Evolutionary conservation across 2,113 vertebrate genomes (phyloP), one percentile per base, ranked within the genome.

Genomic region (Erythrolamprus reginae): DNA sequence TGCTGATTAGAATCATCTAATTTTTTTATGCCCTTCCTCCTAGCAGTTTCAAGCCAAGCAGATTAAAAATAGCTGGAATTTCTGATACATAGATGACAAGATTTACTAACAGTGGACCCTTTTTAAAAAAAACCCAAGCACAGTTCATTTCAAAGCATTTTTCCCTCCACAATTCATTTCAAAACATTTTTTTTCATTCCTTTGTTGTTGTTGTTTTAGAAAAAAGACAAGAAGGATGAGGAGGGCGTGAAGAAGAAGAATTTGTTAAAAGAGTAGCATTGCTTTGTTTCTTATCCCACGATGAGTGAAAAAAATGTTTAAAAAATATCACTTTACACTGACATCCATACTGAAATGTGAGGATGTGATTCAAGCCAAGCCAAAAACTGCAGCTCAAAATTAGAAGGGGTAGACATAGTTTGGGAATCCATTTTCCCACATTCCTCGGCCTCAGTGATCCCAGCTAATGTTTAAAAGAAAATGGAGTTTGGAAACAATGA

Each of bases 21-120:
- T 96, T 96, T 96, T 96, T 96, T 97, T 96, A 95, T 96, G 97
- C 97, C 97, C 96, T 96, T 93, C 95, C 95, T 98, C 97, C 96
- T 98, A 97, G 97, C 96, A 96, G 97, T 97, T 95, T 96, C 96
- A 97, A 97, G 97, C 97, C 98, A 98, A 97, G 95, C 97, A 97
- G 96, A 97, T 97, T 96, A 96, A 97, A 53, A 98, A 96, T 96
- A 95, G 94, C 96, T 97, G 95, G 96, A 96, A 98, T 98, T 98
- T 98, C 98, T 98, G 97, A 98, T 96, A 97, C 96, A 97, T 98
- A 99, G 98, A 99, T 98, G 98, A 98, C 98, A 98, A 98, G 98
- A 98, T 95, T 96, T 96, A 95, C 96, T 96, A 98, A 97, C 96
- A 96, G 97, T 95, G 97, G 96, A 96, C 97, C 9, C 56, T 97